phyloP scores from a whole-genome alignment of 2,888 invertebrate genomes.

The Cylindroiulus punctatus region DNA sequence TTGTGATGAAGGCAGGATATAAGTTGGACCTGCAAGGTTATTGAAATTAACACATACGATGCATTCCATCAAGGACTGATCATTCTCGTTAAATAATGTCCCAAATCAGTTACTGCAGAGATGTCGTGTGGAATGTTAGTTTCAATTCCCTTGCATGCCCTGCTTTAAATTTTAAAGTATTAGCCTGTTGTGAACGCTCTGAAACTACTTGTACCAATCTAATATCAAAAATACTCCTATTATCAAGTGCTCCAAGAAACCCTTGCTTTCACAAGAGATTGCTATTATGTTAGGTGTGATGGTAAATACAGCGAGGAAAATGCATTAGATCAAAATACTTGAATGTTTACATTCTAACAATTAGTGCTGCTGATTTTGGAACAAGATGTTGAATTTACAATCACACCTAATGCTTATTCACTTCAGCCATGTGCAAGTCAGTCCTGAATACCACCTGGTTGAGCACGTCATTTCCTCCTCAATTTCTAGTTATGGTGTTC shows the following conservation, averaged over 20 bases:
- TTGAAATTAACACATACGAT: slow-evolving; percentile 2
- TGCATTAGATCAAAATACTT: no score
- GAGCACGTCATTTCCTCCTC: neutral
- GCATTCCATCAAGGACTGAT: neutral
- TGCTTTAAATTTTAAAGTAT: slow-evolving; percentile 7
- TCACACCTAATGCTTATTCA: neutral
- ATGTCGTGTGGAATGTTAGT: neutral
- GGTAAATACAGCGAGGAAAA: neutral
- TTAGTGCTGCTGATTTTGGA: no score
- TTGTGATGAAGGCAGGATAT: neutral
- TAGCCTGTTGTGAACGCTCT: slow-evolving; percentile 24
- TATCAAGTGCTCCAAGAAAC: neutral
- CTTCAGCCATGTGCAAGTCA: neutral
- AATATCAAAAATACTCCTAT: neutral
- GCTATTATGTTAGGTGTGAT: neutral
- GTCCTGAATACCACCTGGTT: neutral
- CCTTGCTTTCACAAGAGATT: no score
- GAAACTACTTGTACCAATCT: slow-evolving; percentile 11
- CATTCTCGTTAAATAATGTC: neutral
- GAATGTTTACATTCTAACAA: no score
- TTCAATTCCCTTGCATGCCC: neutral
- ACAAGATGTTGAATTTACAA: neutral
- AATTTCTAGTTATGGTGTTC: neutral
- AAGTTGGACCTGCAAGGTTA: neutral
- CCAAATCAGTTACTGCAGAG: neutral